Percentiles rank a stretch among this genome's conserved stretches.
phyloP scores from a whole-genome alignment of 2,888 invertebrate genomes.

The Lasioglossum villosulum region DNA sequence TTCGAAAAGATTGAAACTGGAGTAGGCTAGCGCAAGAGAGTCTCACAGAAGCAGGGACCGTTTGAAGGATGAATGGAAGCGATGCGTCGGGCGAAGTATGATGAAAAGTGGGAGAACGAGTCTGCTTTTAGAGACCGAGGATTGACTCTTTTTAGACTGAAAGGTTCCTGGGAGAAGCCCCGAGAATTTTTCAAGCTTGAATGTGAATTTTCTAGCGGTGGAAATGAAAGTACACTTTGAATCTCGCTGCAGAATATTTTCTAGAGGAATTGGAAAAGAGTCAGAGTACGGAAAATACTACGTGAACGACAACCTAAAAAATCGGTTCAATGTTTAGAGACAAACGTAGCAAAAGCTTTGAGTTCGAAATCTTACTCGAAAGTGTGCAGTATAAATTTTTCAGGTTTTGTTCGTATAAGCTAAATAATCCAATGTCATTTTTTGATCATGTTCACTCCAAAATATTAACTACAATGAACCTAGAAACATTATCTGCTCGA shows the following conservation, averaged over 20 bases:
- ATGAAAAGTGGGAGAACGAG: slow-evolving; percentile 16
- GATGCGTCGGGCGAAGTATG: not conserved
- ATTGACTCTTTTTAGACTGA: slow-evolving; percentile 19
- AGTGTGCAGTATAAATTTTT: too few relatives aligned
- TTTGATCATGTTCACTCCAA: too few relatives aligned
- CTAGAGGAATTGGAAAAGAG: not conserved
- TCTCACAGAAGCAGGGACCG: not conserved
- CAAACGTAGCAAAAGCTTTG: too few relatives aligned
- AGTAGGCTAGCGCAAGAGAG: not conserved
- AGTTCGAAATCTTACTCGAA: too few relatives aligned
- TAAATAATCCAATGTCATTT: too few relatives aligned
- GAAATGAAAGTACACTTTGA: slow-evolving; percentile 3
- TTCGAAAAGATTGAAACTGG: slow-evolving; percentile 13
- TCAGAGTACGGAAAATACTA: not conserved
- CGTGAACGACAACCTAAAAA: not conserved
- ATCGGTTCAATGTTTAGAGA: not conserved
- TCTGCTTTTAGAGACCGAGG: slow-evolving; percentile 13
- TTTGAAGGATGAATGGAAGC: slow-evolving; percentile 18
- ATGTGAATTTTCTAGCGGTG: slow-evolving; percentile 6
- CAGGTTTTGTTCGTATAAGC: too few relatives aligned
- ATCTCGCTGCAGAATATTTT: not conserved
- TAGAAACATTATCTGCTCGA: too few relatives aligned
- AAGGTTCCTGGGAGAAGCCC: not conserved
- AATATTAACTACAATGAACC: too few relatives aligned
- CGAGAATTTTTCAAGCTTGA: slow-evolving; percentile 2